These are phyloP conservation scores for Shargacucullia verbasci DNA, from an alignment of 2,888 invertebrate species.

Conservation along the genomic window DNA sequence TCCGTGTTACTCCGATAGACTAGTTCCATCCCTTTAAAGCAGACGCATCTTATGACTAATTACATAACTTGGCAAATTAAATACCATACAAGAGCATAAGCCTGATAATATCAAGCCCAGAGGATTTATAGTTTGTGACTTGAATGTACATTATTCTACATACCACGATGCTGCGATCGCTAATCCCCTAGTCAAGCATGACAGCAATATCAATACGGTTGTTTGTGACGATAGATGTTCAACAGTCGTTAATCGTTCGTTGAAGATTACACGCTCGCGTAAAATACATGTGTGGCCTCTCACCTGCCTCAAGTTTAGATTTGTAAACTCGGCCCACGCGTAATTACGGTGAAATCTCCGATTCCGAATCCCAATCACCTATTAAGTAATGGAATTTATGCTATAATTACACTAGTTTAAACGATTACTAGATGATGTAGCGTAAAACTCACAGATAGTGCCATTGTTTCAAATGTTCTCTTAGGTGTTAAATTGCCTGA, in stretches of 20 bases:
- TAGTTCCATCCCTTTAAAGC: no score
- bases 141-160: no score
- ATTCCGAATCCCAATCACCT: slow-evolving; percentile 37
- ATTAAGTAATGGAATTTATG: slow-evolving; percentile 45
- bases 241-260: slow-evolving; percentile 29
- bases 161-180: background rate
- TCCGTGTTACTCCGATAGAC: no score
- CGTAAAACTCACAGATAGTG: slow-evolving; percentile 4
- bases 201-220: slow-evolving; percentile 21
- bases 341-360: slow-evolving; percentile 50
- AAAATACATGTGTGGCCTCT: slow-evolving; percentile 57
- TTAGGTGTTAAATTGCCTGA: slow-evolving; percentile 20
- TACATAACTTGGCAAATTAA: no score
- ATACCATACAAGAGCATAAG: no score
- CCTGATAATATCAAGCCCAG: no score
- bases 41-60: no score
- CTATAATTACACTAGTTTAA: slow-evolving; percentile 37
- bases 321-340: slow-evolving; percentile 39
- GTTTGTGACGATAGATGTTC: slow-evolving; percentile 18
- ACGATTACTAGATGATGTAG: slow-evolving; percentile 10
- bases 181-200: slow-evolving; percentile 9
- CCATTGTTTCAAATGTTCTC: no score
- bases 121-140: no score
- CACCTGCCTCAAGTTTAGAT: slow-evolving; percentile 33
- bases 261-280: slow-evolving; percentile 29